Evolutionary conservation across 2,797 vertebrate species (phyloP).

Genomic region (Sebastes minor): DNA sequence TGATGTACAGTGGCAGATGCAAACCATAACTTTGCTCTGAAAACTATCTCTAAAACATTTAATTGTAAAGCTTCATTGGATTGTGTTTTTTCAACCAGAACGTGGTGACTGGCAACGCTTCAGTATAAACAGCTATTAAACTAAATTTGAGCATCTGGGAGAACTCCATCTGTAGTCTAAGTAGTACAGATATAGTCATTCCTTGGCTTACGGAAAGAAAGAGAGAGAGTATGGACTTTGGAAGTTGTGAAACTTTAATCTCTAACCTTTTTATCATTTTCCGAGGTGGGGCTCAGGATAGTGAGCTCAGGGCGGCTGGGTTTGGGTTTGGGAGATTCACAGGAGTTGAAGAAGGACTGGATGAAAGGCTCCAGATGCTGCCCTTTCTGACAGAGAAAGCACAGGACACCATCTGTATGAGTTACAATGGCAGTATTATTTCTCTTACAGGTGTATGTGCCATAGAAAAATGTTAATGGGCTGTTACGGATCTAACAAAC

Average conservation of each 20-base stretch:
- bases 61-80: neutral
- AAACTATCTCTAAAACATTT: neutral
- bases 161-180: neutral
- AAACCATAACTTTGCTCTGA: neutral
- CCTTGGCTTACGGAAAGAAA: neutral
- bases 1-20: neutral
- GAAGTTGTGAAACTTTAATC: neutral
- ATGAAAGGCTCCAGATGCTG: constrained; percentile 98
- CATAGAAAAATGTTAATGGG: neutral
- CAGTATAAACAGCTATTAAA: neutral
- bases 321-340: constrained; percentile 97
- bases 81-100: neutral
- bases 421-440: neutral
- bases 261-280: constrained; percentile 95
- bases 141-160: neutral
- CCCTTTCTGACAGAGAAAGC: constrained; percentile 87
- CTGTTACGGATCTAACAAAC: neutral
- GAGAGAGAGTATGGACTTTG: neutral
- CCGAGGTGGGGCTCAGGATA: constrained; percentile 94
- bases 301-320: constrained; percentile 96
- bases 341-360: constrained; percentile 96
- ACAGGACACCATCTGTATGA: neutral
- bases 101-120: neutral
- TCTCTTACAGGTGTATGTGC: neutral
- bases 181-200: neutral